Evolutionary conservation across 1,140 invertebrate genomes (phyloP), one percentile per base, ranked within the genome.

Genomic region (Plodia interpunctella): DNA sequence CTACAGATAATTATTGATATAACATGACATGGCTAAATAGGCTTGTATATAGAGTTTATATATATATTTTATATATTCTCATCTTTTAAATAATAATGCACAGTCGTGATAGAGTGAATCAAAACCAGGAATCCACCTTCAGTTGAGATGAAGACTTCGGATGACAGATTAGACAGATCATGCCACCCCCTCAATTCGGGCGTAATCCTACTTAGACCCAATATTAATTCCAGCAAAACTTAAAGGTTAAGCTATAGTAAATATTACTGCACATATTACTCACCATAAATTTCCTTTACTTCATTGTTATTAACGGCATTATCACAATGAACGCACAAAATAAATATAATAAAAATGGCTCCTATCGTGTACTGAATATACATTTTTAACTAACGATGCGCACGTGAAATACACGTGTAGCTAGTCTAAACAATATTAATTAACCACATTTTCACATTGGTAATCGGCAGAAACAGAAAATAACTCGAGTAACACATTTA

Each of bases 271-370:
- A 44, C 2, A 44, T 44, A n/a, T 15, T 15, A 81, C 86, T 86
- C 49, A 88, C 86, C 84, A 70, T 83, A 82, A 80, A 85, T 87
- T 76, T 80, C 70, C 71, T 75, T 76, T 64, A 77, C 80, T 87
- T 87, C 86, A 83, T 87, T 87, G 83, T 86, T 81, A 76, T 72
- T 83, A 72, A 63, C 81, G 70, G 72, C 76, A 85, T 84, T 87
- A 85, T 87, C 87, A 89, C 87, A 87, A 87, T 87, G 79, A 81
- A 87, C 84, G 82, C 83, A 83, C 79, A 87, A 89, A 87, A 89
- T 89, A 89, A 87, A 89, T 89, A 87, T 76, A 82, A 80, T 79
- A 86, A 88, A 88, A 88, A 88, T 88, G 86, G 86, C 86, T 89
- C 80, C 86, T 86, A 88, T 66, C 66, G 78, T 80, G 76, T 76